These are phyloP conservation scores for Apeira syringaria DNA, from an alignment of 2,888 invertebrate species.

Conservation along the genomic window DNA sequence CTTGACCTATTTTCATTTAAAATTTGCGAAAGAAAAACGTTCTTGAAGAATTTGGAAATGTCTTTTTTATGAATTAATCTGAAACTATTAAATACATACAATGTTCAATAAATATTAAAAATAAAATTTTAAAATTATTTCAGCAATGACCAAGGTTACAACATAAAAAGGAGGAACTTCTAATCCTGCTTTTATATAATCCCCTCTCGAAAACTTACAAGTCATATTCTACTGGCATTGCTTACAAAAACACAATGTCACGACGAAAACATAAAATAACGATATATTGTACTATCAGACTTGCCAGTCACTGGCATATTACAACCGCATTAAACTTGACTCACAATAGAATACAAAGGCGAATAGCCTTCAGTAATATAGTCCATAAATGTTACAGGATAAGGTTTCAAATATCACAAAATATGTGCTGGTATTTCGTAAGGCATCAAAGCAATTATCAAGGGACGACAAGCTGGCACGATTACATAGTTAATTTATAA, in stretches of 20 bases:
- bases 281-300: constrained; percentile 37
- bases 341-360: constrained; percentile 40
- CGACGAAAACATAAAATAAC: constrained; percentile 30
- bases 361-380: constrained; percentile 24
- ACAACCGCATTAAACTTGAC: constrained; percentile 46
- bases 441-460: constrained; percentile 14
- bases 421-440: constrained; percentile 4
- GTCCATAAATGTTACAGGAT: constrained; percentile 4
- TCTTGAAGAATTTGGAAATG: no score
- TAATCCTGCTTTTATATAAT: background rate
- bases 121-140: no score
- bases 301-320: constrained; percentile 44
- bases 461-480: constrained; percentile 17
- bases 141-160: no score
- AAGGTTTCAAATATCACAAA: constrained; percentile 15
- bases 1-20: no score
- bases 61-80: no score
- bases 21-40: no score
- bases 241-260: constrained; percentile 34
- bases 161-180: no score
- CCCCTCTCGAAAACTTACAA: constrained; percentile 1
- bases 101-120: no score
- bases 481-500: constrained; percentile 5
- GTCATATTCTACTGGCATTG: constrained; percentile 30
- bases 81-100: no score